Evolutionary conservation across 2,113 vertebrate genomes (phyloP).

Genomic region (Tursiops truncatus): DNA sequence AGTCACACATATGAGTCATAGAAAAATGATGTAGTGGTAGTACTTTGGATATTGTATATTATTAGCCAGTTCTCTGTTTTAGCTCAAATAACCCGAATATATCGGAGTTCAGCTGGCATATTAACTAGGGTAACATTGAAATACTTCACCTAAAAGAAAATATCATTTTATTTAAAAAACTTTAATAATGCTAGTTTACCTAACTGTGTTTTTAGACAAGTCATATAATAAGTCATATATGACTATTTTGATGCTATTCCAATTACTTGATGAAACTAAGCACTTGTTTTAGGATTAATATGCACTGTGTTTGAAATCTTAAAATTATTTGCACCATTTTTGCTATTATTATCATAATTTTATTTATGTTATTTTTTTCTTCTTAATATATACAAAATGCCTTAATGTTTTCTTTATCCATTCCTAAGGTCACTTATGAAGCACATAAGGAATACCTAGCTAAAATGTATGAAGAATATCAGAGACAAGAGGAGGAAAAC

Average conservation of each 20-base stretch:
- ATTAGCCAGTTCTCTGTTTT: background rate
- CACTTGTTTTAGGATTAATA: background rate
- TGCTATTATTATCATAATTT: background rate
- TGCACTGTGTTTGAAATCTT: background rate
- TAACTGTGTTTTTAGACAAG: background rate
- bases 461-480: conserved; percentile 99
- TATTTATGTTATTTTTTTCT: background rate
- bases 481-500: conserved; percentile 98
- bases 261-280: background rate
- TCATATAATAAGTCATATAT: background rate
- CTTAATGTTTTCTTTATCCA: background rate
- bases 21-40: background rate
- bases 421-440: conserved; percentile 95
- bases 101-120: background rate
- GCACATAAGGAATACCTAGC: conserved; percentile 99
- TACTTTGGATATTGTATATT: background rate
- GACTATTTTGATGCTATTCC: background rate
- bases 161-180: background rate
- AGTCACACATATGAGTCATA: background rate
- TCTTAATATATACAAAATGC: background rate
- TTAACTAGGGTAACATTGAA: background rate
- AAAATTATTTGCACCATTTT: background rate
- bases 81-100: background rate
- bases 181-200: background rate
- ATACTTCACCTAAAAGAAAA: background rate